Evolutionary conservation across 1,140 invertebrate species (phyloP).

Genomic region (Idris sp.): DNA sequence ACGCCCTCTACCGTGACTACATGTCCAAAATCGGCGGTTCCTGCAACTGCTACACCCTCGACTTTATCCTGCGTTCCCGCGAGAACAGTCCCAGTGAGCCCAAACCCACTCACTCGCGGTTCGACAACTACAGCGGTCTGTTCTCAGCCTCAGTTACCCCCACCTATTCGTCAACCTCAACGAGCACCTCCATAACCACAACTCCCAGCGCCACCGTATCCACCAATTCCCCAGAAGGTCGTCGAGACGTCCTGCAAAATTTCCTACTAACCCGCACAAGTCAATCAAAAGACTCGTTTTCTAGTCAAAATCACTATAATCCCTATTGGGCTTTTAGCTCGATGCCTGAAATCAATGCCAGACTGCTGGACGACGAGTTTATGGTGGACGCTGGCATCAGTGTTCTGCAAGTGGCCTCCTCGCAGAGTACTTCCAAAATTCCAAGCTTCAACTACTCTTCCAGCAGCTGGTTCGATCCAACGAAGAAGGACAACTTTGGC

Average conservation of each 20-base stretch:
- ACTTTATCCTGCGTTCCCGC: conserved; percentile 37
- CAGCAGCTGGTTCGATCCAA: conserved; percentile 19
- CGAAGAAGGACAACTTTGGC: conserved; percentile 20
- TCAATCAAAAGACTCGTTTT: conserved; percentile 47
- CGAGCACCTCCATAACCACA: conserved; percentile 14
- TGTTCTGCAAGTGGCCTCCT: conserved; percentile 72
- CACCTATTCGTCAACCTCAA: conserved; percentile 12
- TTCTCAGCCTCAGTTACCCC: conserved; percentile 4
- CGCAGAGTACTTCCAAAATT: conserved; percentile 71
- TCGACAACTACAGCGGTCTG: conserved; percentile 34
- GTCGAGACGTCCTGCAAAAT: conserved; percentile 65
- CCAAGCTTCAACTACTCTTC: conserved; percentile 69
- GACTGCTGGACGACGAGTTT: conserved; percentile 76
- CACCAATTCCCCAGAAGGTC: conserved; percentile 59
- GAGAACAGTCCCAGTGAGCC: conserved; percentile 10
- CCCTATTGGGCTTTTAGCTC: conserved; percentile 76
- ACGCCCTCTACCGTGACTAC: conserved; percentile 60
- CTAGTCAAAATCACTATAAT: conserved; percentile 68
- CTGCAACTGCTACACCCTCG: conserved; percentile 65
- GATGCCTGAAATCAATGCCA: conserved; percentile 72
- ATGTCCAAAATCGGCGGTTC: conserved; percentile 45
- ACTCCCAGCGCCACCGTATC: conserved; percentile 21
- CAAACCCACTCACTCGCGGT: conserved; percentile 38
- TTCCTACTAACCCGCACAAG: conserved; percentile 65
- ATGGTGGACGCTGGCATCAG: conserved; percentile 78